Conservation (phyloP, 1,140 invertebrate species). For the Rhynchophorus ferrugineus region DNA sequence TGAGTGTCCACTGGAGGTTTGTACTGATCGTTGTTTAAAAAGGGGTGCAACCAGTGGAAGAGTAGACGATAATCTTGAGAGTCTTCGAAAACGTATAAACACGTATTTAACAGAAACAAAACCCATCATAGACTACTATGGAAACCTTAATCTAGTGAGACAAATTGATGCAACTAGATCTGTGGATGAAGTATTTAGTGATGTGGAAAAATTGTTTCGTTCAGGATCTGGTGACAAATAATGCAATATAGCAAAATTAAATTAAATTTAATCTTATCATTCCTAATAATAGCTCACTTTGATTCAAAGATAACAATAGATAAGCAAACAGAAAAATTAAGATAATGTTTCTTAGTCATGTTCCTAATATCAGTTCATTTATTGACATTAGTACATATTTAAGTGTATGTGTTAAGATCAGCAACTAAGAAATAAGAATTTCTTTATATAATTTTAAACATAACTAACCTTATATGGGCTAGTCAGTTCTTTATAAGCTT, state of each 20-base stretch:
- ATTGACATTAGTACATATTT: too few species aligned
- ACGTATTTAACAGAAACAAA: conserved; percentile 87
- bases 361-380: too few species aligned
- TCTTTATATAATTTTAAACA: too few species aligned
- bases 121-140: conserved; percentile 89
- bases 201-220: conserved; percentile 31
- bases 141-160: conserved; percentile 62
- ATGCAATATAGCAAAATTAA: background rate
- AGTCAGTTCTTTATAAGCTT: too few species aligned
- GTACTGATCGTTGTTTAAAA: conserved; percentile 74
- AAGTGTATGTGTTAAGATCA: too few species aligned
- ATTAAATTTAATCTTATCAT: background rate
- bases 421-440: too few species aligned
- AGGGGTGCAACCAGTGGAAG: conserved; percentile 85
- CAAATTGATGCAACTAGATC: conserved; percentile 65
- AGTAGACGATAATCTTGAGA: conserved; percentile 90
- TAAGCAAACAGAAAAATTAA: too few species aligned
- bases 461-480: too few species aligned
- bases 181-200: conserved; percentile 56
- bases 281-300: too few species aligned
- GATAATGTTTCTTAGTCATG: too few species aligned
- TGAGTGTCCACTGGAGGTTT: conserved; percentile 80
- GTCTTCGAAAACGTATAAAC: conserved; percentile 81
- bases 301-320: too few species aligned
- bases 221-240: conserved; percentile 20